Evolutionary conservation across 1,140 invertebrate species (phyloP), one percentile per base, ranked within the genome.

Genomic region (Conus betulinus): DNA sequence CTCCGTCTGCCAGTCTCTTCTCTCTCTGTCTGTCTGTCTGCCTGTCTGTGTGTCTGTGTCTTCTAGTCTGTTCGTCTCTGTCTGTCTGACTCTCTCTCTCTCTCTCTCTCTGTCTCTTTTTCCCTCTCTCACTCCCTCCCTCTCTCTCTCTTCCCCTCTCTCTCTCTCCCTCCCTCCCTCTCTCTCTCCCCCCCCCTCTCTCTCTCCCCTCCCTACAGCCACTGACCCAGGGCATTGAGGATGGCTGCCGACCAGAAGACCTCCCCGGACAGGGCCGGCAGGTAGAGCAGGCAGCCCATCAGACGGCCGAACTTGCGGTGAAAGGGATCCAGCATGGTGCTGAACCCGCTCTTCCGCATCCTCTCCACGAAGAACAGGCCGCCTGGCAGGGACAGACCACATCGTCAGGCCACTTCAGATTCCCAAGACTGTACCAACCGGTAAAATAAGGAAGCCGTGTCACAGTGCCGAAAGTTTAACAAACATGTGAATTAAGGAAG

Each of bases 281-380:
- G 96, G 94, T 99, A 99, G 79, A 99, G 96, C n/a, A 99, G 95
- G 0, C 98, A 98, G 27, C 98, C 98, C 98, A 99, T 99, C 89
- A 98, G 96, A 93, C 98, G 97, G 6, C 99, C 99, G 94, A 99
- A 99, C 23, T 97, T 97, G 93, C 98, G 98, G 96, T 96, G 93
- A 91, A 99, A 97, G 0, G 99, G 99, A 96, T 99, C 99, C 95
- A 99, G 95, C 98, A 99, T 99, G 17, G 99, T 99, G 81, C 99
- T 97, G 95, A 99, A 99, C 86, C 98, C 98, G 95, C 99, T 97
- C 95, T 97, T 97, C 90, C 99, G 96, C 99, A 99, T 99, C 91
- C 98, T 98, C 94, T 98, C 98, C 82, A 99, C 98, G 95, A 99
- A 99, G 95, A 99, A 98, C 91, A 99, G 97, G 23, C 99, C 99